Conservation (phyloP, 1,140 invertebrate genomes). For the honey bee (Apis mellifera) region DNA sequence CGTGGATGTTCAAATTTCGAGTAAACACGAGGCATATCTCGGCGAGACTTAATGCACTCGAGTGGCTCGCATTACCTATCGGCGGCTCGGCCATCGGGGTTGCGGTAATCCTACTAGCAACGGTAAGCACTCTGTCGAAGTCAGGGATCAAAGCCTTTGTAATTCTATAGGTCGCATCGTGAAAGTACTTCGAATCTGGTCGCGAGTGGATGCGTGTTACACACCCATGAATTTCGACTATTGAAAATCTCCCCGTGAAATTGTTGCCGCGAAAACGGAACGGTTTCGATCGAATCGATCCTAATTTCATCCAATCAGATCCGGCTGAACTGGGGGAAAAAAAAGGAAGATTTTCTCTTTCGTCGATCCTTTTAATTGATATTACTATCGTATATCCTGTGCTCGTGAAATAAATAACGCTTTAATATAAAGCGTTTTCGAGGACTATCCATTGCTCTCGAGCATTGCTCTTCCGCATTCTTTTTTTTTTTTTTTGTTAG, state of each 20-base stretch:
- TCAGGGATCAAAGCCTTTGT: slow-evolving; percentile 62
- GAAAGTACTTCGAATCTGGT: slow-evolving; percentile 43
- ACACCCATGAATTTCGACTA: neutral
- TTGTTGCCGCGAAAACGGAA: slow-evolving; percentile 10
- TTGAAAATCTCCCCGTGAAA: neutral
- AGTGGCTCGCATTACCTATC: neutral
- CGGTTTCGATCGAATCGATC: neutral
- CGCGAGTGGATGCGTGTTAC: slow-evolving; percentile 14
- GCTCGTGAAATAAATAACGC: too few relatives aligned
- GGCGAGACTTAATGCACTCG: slow-evolving; percentile 3
- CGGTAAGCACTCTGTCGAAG: slow-evolving; percentile 43
- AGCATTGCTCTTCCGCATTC: too few relatives aligned
- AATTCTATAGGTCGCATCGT: slow-evolving; percentile 50
- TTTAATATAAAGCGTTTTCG: too few relatives aligned
- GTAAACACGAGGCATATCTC: slow-evolving; percentile 22
- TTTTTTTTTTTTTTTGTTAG: too few relatives aligned
- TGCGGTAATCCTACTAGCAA: slow-evolving; percentile 35
- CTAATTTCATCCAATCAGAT: neutral
- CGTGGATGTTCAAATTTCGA: neutral
- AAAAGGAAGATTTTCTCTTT: too few relatives aligned
- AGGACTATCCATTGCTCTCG: too few relatives aligned
- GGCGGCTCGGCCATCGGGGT: slow-evolving; percentile 19
- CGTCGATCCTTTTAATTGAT: too few relatives aligned
- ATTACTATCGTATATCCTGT: too few relatives aligned
- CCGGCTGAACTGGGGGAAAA: too few relatives aligned